Evolutionary conservation across 92 coral and sea anemone genomes (phyloP).

Genomic region (Umimayanthus chanpuru): DNA sequence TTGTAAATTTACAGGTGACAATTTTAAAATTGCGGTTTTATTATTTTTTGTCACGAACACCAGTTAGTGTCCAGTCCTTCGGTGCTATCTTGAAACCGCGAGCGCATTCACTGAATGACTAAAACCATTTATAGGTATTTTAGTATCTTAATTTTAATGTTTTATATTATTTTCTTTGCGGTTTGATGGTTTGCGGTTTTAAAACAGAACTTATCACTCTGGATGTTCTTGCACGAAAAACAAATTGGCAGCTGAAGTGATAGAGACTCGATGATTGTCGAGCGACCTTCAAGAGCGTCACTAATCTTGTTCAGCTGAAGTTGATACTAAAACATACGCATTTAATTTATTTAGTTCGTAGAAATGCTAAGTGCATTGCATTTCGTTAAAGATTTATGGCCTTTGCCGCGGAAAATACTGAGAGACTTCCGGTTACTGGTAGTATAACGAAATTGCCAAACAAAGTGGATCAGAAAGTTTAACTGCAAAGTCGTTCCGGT

Average conservation of each 20-base stretch:
- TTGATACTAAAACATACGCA: background rate
- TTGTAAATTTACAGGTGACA: background rate
- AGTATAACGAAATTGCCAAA: background rate
- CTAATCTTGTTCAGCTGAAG: background rate
- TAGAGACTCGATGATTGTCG: background rate
- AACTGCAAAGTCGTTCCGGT: background rate
- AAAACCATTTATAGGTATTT: too few species aligned
- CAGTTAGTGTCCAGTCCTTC: background rate
- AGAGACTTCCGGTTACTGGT: constrained; percentile 24
- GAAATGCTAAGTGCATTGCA: background rate
- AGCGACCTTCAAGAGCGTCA: background rate
- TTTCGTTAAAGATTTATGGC: constrained; percentile 46
- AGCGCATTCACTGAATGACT: background rate
- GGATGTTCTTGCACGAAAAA: background rate
- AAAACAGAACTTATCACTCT: background rate
- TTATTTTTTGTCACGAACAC: background rate
- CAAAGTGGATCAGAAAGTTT: constrained; percentile 6
- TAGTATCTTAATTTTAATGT: background rate
- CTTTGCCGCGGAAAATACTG: constrained; percentile 25
- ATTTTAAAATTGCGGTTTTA: background rate
- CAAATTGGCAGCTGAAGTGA: background rate
- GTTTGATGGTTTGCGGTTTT: background rate
- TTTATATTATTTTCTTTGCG: background rate
- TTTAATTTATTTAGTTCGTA: background rate
- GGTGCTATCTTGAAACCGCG: background rate